Conservation (phyloP, 2,888 invertebrate species). For the Nomada lathburiana region DNA sequence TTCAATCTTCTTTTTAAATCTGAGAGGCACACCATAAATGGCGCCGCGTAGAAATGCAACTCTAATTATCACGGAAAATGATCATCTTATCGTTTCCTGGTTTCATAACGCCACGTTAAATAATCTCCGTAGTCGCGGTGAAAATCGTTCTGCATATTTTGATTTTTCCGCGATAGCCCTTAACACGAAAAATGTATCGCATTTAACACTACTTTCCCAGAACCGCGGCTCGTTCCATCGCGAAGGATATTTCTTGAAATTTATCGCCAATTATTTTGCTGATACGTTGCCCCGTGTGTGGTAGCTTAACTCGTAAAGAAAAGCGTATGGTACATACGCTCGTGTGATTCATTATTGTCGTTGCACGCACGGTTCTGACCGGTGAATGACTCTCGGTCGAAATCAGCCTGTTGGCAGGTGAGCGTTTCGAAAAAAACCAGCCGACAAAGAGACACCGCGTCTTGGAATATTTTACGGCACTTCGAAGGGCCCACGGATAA, state of each 20-base stretch:
- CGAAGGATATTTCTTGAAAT: slow-evolving; percentile 16
- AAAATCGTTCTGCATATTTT: background rate
- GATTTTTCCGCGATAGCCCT: background rate
- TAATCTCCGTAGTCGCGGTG: background rate
- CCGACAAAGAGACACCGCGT: slow-evolving; percentile 66
- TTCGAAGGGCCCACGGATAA: slow-evolving; percentile 16
- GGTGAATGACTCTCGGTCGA: slow-evolving; percentile 21
- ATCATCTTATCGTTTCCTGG: too few species aligned
- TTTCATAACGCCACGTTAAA: background rate
- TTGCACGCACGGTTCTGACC: slow-evolving; percentile 14
- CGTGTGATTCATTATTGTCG: slow-evolving; percentile 40
- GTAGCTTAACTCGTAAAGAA: slow-evolving; percentile 3
- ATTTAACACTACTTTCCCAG: background rate
- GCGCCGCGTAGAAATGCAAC: too few species aligned
- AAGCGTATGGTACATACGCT: background rate
- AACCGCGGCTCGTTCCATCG: background rate
- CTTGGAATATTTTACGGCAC: slow-evolving; percentile 58
- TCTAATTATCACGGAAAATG: too few species aligned
- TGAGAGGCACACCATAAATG: too few species aligned
- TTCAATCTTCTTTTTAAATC: too few species aligned
- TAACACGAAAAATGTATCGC: background rate
- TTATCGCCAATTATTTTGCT: slow-evolving; percentile 24
- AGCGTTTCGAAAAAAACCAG: slow-evolving; percentile 48
- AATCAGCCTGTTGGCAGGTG: slow-evolving; percentile 41
- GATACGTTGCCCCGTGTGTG: slow-evolving; percentile 4